Conservation (phyloP, 2,888 invertebrate genomes). For the Luperina nickerlii region DNA sequence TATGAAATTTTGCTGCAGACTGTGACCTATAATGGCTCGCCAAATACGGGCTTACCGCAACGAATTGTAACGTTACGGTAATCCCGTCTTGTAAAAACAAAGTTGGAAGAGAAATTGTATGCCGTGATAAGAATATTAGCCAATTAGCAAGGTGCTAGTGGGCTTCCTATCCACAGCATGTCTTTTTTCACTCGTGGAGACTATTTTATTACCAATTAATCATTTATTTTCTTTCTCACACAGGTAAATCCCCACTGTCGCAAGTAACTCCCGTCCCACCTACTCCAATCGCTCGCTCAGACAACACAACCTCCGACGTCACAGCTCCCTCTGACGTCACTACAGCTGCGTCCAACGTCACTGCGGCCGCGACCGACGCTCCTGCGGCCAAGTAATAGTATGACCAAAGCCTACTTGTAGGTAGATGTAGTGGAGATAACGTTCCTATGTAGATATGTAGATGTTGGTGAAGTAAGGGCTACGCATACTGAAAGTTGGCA, state of each 20-base stretch:
- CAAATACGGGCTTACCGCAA: too few species aligned
- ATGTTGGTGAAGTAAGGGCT: neutral
- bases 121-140: neutral
- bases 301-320: slow-evolving; percentile 24
- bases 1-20: neutral
- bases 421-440: neutral
- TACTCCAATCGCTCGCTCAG: neutral
- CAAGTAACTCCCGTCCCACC: slow-evolving; percentile 20
- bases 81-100: neutral
- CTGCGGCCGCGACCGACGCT: neutral
- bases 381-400: slow-evolving; percentile 21
- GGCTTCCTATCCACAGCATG: neutral
- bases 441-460: slow-evolving; percentile 18
- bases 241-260: slow-evolving; percentile 44
- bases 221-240: neutral
- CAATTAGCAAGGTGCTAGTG: neutral
- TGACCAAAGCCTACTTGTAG: neutral
- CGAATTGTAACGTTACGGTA: too few species aligned
- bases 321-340: slow-evolving; percentile 21
- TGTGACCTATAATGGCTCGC: too few species aligned
- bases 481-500: neutral
- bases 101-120: neutral
- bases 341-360: neutral
- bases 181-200: neutral
- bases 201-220: neutral